Percentiles rank a stretch among this genome's conserved stretches.
Evolutionary conservation across 2,797 vertebrate species (phyloP).

Genomic region (Ptychobarbus kaznakovi): DNA sequence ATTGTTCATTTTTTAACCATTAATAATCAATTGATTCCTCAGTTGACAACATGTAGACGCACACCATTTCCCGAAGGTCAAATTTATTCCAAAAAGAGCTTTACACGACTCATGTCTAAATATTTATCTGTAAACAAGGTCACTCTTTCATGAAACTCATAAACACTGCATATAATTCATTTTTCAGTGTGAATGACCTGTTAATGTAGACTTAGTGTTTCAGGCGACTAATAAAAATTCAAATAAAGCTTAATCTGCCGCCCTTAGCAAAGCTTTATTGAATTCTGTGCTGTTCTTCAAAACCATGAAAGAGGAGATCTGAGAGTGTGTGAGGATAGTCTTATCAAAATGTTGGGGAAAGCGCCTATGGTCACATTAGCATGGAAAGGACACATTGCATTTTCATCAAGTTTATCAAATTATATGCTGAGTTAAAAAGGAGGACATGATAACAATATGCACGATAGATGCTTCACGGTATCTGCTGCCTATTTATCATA

Average conservation of each 20-base stretch:
- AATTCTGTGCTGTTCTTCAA: constrained; percentile 2
- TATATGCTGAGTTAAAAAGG: constrained; percentile 29
- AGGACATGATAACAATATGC: constrained; percentile 2
- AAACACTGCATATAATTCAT: neutral
- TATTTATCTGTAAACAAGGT: neutral
- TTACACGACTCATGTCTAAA: neutral
- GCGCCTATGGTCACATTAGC: constrained; percentile 35
- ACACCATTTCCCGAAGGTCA: neutral
- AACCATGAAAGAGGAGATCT: neutral
- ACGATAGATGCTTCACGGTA: neutral
- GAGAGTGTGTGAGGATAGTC: neutral
- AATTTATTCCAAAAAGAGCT: neutral
- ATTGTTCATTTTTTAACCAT: neutral
- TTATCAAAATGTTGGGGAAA: constrained; percentile 14
- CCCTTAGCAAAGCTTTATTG: neutral
- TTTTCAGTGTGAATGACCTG: neutral
- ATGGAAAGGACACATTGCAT: constrained; percentile 30
- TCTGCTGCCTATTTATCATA: neutral
- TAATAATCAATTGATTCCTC: neutral
- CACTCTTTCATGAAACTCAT: neutral
- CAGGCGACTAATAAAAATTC: neutral
- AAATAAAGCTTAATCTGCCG: neutral
- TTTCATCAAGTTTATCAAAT: constrained; percentile 50
- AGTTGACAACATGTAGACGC: neutral
- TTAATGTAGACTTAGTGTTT: neutral